These are phyloP conservation scores for Trissolcus brochymenae DNA, from an alignment of 2,888 invertebrate species.

Conservation along the genomic window DNA sequence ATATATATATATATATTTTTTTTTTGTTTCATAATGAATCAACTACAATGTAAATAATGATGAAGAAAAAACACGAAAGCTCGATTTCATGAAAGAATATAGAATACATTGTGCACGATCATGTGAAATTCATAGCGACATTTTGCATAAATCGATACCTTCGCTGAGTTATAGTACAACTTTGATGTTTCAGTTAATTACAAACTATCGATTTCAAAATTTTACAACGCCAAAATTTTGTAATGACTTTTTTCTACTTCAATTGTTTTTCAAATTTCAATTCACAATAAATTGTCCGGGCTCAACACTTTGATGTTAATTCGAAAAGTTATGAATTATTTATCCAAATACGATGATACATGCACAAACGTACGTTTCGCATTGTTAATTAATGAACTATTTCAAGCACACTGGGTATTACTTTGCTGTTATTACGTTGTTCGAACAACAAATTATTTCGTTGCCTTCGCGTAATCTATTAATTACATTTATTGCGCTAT, in stretches of 20 bases:
- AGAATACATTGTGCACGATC: conserved; percentile 15
- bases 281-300: conserved; percentile 7
- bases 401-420: conserved; percentile 5
- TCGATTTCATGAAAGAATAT: conserved; percentile 32
- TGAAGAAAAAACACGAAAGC: conserved; percentile 2
- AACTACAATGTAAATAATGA: not conserved
- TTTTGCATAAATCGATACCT: conserved; percentile 44
- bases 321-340: not conserved
- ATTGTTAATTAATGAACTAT: conserved; percentile 17
- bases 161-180: conserved; percentile 25
- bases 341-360: not conserved
- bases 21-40: not conserved
- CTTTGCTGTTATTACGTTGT: conserved; percentile 12
- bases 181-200: conserved; percentile 39
- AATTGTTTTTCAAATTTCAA: not conserved
- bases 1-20: not conserved
- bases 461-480: conserved; percentile 32
- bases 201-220: conserved; percentile 29
- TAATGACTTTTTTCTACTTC: not conserved
- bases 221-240: conserved; percentile 8
- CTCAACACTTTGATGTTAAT: not conserved
- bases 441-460: conserved; percentile 38
- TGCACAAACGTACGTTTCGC: too few species aligned
- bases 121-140: conserved; percentile 34
- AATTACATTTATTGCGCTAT: conserved; percentile 46